Percentiles rank a stretch among this genome's conserved stretches.
Conservation (phyloP, 2,797 vertebrate species). For the Zenarchopterus dispar region DNA sequence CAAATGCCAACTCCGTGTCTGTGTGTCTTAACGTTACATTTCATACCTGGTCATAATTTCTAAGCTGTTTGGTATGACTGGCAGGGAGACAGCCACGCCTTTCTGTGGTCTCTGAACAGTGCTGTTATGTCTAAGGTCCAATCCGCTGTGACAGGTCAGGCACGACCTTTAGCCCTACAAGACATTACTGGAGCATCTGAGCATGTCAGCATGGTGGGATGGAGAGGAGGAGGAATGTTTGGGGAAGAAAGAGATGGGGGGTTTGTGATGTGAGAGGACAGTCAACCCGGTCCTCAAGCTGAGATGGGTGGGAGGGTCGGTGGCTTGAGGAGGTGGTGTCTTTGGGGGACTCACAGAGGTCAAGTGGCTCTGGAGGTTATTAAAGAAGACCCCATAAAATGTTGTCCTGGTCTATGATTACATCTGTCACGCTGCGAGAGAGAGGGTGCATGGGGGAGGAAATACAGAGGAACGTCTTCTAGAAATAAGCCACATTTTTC, state of each 20-base stretch:
- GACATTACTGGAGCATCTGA: constrained; percentile 77
- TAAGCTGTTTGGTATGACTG: constrained; percentile 42
- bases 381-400: constrained; percentile 79
- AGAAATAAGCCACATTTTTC: constrained; percentile 48
- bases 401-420: constrained; percentile 79
- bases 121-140: constrained; percentile 67
- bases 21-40: constrained; percentile 15
- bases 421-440: constrained; percentile 69
- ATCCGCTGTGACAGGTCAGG: constrained; percentile 74
- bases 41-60: constrained; percentile 40
- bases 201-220: constrained; percentile 65
- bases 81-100: constrained; percentile 40
- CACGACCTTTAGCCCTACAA: constrained; percentile 76
- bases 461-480: constrained; percentile 47
- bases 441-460: constrained; percentile 62
- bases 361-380: constrained; percentile 76
- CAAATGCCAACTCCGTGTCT: constrained; percentile 27
- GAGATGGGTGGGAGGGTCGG: constrained; percentile 21
- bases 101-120: constrained; percentile 54
- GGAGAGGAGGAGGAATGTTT: constrained; percentile 46
- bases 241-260: constrained; percentile 16
- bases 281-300: constrained; percentile 37
- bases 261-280: constrained; percentile 41
- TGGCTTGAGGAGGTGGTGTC: constrained; percentile 51
- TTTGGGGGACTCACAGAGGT: constrained; percentile 76